Evolutionary conservation across 92 coral and sea anemone species (phyloP).

Genomic region (Diadumene lineata): DNA sequence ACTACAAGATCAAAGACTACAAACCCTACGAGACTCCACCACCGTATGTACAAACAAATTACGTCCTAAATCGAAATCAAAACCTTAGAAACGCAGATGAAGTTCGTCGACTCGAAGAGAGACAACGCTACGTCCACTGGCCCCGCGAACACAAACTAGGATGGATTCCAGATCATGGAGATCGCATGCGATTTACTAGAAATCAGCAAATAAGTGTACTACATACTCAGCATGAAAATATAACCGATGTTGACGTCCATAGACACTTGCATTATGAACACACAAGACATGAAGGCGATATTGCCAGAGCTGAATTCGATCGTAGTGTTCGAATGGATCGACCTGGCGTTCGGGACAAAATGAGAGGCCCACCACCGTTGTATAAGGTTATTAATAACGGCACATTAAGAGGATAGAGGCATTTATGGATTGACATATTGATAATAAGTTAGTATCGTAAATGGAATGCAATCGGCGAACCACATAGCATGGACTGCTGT

Average conservation of each 20-base stretch:
- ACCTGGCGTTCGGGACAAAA: constrained; percentile 79
- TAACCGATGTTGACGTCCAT: constrained; percentile 77
- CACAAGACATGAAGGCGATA: constrained; percentile 58
- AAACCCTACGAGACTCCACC: constrained; percentile 79
- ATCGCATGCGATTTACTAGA: constrained; percentile 82
- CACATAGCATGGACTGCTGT: too few relatives aligned
- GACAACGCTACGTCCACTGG: constrained; percentile 81
- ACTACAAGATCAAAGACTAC: constrained; percentile 89
- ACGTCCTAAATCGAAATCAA: constrained; percentile 75
- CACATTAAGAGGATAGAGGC: constrained; percentile 61
- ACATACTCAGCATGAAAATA: constrained; percentile 73
- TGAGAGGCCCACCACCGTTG: constrained; percentile 77
- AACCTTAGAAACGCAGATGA: constrained; percentile 83
- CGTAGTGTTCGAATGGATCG: constrained; percentile 72
- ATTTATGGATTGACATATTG: too few relatives aligned
- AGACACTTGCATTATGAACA: constrained; percentile 68
- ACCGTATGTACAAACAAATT: constrained; percentile 74
- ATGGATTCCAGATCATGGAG: constrained; percentile 75
- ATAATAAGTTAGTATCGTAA: too few relatives aligned
- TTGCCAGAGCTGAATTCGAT: constrained; percentile 92
- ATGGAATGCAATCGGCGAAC: too few relatives aligned
- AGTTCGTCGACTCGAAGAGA: constrained; percentile 80
- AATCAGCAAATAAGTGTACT: constrained; percentile 80
- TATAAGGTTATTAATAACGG: constrained; percentile 88
- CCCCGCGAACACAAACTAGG: constrained; percentile 80